Base-by-base conservation (phyloP, 1,140 invertebrate genomes). In the Trichoplusia ni region DNA sequence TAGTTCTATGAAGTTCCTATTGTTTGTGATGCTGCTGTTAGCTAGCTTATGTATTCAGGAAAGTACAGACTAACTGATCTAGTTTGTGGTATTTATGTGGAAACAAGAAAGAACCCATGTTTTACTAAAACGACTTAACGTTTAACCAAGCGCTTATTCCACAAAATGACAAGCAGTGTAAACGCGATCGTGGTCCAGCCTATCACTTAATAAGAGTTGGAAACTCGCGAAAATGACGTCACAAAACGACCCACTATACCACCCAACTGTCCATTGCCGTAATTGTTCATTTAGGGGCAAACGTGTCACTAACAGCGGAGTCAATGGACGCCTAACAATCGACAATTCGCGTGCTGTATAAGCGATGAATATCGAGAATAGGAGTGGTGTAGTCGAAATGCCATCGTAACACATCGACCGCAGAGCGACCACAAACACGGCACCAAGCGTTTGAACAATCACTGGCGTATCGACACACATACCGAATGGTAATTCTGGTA, bases 381-480 rank as follows among this genome's bases (percentile, higher is more conserved):
- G 49, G 44, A 73, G 68, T 75, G 67, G 69, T 67, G 72, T 73
- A 76, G 69, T 69, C 71, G 75, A 77, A 82, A 79, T 82, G 79
- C 69, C 76, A 67, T 73, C 75, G 78, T 82, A 78, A 78, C 80
- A 75, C 71, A 78, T 77, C 74, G 67, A 78, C 79, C 80, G 73
- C 80, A 82, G 71, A 73, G 35, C 67, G 54, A 73, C 77, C 78
- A 44, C 80, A 82, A 79, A 79, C 77, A 81, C 71, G 73, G 66
- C 69, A 54, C 53, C 74, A 76, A 73, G 66, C 80, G 78, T 74
- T 77, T 77, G 75, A 77, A 81, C 78, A 81, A 78, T 79, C 75
- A 73, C 46, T 73, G 70, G 64, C 60, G 73, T 84, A 82, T 80
- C 77, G 73, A 75, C 72, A 79, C 69, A 71, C 75, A 67, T 68